These are phyloP conservation scores for Austrofundulus limnaeus DNA, from an alignment of 2,113 vertebrate species.

Conservation along the genomic window DNA sequence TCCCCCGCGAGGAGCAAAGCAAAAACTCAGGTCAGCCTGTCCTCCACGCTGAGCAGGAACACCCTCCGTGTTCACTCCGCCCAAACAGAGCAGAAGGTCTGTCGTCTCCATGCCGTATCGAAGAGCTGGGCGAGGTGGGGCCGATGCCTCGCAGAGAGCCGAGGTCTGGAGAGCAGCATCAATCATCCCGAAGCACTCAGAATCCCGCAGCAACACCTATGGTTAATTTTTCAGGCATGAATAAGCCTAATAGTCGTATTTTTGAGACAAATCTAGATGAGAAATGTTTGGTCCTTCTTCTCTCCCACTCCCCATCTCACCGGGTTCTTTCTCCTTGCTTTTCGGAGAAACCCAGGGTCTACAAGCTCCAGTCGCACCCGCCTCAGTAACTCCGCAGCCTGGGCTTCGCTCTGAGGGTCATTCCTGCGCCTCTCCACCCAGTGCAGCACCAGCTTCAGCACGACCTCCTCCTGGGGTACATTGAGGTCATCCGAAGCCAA, in stretches of 20 bases:
- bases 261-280: not conserved
- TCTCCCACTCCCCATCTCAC: slow-evolving; percentile 51
- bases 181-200: slow-evolving; percentile 76
- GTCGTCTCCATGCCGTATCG: slow-evolving; percentile 92
- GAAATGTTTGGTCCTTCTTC: not conserved
- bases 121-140: slow-evolving; percentile 75
- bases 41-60: slow-evolving; percentile 78
- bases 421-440: slow-evolving; percentile 83
- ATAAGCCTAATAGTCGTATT: not conserved
- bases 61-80: slow-evolving; percentile 81
- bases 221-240: slow-evolving; percentile 1
- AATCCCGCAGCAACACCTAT: slow-evolving; percentile 77
- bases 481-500: slow-evolving; percentile 90
- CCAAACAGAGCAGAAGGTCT: slow-evolving; percentile 86
- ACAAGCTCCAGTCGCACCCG: slow-evolving; percentile 86
- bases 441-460: slow-evolving; percentile 86
- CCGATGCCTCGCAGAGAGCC: slow-evolving; percentile 72
- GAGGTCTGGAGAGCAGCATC: slow-evolving; percentile 75
- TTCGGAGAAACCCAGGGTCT: slow-evolving; percentile 85
- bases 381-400: slow-evolving; percentile 83
- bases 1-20: slow-evolving; percentile 77
- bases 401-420: slow-evolving; percentile 59
- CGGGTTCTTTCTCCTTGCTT: slow-evolving; percentile 85
- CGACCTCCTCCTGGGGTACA: slow-evolving; percentile 87
- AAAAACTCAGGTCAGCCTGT: slow-evolving; percentile 87